phyloP scores from a whole-genome alignment of 2,113 vertebrate species.

The Bos indicus region DNA sequence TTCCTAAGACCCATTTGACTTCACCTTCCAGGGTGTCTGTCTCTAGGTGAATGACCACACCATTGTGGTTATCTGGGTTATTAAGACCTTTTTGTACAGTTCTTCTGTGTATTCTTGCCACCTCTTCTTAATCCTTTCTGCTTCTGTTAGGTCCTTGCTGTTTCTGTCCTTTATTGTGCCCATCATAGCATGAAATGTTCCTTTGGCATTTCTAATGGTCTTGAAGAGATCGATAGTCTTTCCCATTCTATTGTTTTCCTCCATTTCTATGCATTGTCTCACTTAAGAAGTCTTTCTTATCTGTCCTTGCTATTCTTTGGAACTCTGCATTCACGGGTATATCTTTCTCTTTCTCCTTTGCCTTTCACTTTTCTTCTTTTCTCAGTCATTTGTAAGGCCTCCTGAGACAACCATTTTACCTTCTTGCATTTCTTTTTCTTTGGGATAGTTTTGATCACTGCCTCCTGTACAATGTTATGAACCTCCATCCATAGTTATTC shows the following conservation, averaged over 20 bases:
- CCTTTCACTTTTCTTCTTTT: background rate
- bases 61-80: background rate
- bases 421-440: background rate
- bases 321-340: background rate
- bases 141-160: background rate
- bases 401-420: background rate
- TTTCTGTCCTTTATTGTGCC: background rate
- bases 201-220: background rate
- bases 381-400: background rate
- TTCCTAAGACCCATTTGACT: background rate
- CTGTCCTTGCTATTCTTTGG: background rate
- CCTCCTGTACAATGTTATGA: background rate
- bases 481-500: background rate
- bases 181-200: background rate
- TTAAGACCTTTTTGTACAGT: background rate
- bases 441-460: background rate
- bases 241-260: background rate
- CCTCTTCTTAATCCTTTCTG: background rate
- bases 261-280: background rate
- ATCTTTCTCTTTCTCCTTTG: background rate
- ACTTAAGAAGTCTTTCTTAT: background rate
- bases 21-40: background rate
- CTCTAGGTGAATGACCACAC: background rate
- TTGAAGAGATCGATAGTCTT: background rate
- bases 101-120: background rate